Evolutionary conservation across 2,888 invertebrate species (phyloP), one percentile per base, ranked within the genome.

Genomic region (Holacanthella duospinosa): DNA sequence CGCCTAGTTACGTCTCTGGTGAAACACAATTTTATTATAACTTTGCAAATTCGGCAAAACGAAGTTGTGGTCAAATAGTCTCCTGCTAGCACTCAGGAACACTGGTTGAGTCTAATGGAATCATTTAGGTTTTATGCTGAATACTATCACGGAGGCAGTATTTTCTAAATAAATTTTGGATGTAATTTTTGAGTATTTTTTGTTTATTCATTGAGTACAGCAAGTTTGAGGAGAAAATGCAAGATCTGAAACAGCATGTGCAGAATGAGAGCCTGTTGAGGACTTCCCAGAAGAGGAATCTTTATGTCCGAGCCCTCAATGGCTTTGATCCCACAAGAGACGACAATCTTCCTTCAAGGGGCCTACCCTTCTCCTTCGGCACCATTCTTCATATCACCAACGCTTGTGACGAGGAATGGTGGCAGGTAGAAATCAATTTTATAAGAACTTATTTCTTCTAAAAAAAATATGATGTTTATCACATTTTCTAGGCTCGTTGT

Each of bases 361-460:
- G 95, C 61, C 82, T 99, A 75, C 88, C 93, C 36, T 99, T 99
- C 81, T 86, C 88, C 75, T 96, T 96, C 77, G 99, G 99, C 56
- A 97, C 99, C 78, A 95, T 99, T 72, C 81, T 99, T 67, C 97
- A 99, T 78, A 96, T 99, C 66, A 95, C 94, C 70, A 99, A 99
- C 78, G 96, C 97, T 65, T 92, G 93, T 65, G 99, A 99, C 78
- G 97, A 99, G 78, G 97, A 99, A 77, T 99, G 99, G 99, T 99
- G 99, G 99, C 96, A 97, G 78, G 66, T 64, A 54, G n/a, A n/a
- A n/a, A n/a, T n/a, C n/a, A n/a, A n/a, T n/a, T 36, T 6, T 48
- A 48, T n/a, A n/a, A n/a, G n/a, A n/a, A n/a, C n/a, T n/a, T n/a
- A n/a, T n/a, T n/a, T n/a, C n/a, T n/a, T n/a, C n/a, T n/a, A n/a